Evolutionary conservation across 2,888 invertebrate species (phyloP), one percentile per base, ranked within the genome.

Genomic region (Empis stercorea): DNA sequence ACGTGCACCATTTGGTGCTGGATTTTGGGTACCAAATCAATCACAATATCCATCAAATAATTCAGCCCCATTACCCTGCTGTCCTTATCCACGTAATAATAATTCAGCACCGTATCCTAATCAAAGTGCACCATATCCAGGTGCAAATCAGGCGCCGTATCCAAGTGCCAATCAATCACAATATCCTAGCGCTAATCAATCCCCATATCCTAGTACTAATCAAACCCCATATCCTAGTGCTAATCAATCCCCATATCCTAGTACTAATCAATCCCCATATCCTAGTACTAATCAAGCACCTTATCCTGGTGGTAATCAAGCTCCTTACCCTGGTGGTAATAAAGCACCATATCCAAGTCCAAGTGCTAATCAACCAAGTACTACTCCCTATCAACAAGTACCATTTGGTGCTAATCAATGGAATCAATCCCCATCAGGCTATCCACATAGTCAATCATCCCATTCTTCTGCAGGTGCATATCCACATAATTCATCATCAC

Each of bases 1-100:
- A 30, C 51, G 48, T 50, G 60, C 58, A 42, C 68, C 66, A 45
- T 68, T 68, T 51, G 68, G 68, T 56, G 61, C 62, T 54, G 68
- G 66, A 55, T 66, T 63, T 61, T 51, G 54, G 44, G 56, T 59
- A 44, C 60, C 57, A 48, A 43, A 46, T 32, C 46, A 41, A 17
- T 16, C 47, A 30, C 45, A 46, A 37, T 46, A 46, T 39, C 47
- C 50, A 6, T 39, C 44, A 38, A 39, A 38, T 42, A 36, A 20
- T 41, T 14, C 52, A 50, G 41, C 54, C 54, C 15, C 55, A 53
- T 38, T 50, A 37, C 17, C 34, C n/a, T n/a, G 15, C 9, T 36
- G n/a, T 13, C 54, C 57, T 11, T 60, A 60, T 48, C 57, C 57
- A 27, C 44, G 55, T 1, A 49, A 52, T 43, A 59, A 54, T n/a